phyloP scores from a whole-genome alignment of 2,113 vertebrate genomes.

The Prinia subflava region DNA sequence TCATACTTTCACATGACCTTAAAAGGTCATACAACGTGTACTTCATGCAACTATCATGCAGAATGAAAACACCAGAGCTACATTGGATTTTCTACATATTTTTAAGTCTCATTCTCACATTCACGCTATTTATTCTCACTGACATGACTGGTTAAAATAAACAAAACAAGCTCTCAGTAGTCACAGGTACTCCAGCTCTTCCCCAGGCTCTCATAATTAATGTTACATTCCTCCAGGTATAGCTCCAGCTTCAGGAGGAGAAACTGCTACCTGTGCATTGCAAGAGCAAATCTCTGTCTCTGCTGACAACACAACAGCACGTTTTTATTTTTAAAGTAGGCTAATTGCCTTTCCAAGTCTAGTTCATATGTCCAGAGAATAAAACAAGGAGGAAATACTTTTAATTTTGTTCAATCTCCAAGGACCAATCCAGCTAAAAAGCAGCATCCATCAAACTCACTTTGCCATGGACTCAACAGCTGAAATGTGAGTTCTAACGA shows the following conservation, averaged over 20 bases:
- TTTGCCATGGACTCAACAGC: background rate
- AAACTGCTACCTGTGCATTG: background rate
- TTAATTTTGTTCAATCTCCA: background rate
- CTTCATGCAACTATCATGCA: background rate
- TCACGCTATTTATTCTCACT: background rate
- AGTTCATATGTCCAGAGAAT: background rate
- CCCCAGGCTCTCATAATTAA: background rate
- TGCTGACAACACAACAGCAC: background rate
- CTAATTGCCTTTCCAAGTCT: conserved; percentile 16
- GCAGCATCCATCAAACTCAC: background rate
- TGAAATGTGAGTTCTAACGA: background rate
- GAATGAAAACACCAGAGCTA: background rate
- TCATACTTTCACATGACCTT: conserved; percentile 20
- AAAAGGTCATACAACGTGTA: background rate
- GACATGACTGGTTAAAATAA: background rate
- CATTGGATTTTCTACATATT: background rate
- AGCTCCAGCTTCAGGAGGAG: background rate
- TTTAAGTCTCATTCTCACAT: background rate
- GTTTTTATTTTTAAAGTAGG: background rate
- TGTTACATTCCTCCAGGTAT: background rate
- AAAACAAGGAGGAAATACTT: background rate
- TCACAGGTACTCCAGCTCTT: background rate
- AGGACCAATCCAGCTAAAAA: background rate
- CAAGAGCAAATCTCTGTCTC: background rate
- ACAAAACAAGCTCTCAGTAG: background rate